These are phyloP conservation scores for Haemorhous mexicanus DNA, from an alignment of 2,113 vertebrate genomes.

Conservation along the genomic window DNA sequence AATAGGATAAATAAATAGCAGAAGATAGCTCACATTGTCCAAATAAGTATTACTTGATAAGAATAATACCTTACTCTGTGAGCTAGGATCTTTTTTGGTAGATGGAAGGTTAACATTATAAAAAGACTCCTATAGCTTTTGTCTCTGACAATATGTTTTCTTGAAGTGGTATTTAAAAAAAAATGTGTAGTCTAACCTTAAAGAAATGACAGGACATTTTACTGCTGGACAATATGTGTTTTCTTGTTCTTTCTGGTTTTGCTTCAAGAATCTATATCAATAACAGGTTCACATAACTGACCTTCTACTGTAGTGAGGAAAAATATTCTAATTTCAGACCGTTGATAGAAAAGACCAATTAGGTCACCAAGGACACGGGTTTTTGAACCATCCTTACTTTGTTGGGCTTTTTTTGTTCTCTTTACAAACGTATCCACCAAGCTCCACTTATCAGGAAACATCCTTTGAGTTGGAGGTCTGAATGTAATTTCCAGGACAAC, in stretches of 20 bases:
- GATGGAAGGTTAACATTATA: neutral
- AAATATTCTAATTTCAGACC: neutral
- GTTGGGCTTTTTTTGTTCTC: neutral
- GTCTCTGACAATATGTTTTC: neutral
- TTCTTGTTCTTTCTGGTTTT: neutral
- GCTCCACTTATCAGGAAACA: neutral
- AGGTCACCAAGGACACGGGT: neutral
- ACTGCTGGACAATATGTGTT: neutral
- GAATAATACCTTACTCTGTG: neutral
- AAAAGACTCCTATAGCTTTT: neutral
- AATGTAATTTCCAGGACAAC: neutral
- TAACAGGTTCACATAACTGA: neutral
- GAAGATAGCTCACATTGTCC: neutral
- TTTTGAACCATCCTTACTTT: neutral
- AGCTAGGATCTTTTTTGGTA: neutral
- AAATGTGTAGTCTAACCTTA: neutral
- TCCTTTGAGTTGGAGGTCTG: neutral
- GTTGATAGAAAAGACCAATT: neutral
- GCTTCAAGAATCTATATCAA: neutral
- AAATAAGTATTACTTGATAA: neutral
- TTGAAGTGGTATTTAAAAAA: neutral
- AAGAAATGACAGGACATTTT: neutral
- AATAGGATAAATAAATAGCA: slow-evolving; percentile 39
- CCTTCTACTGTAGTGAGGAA: neutral
- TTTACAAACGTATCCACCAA: neutral